These are phyloP conservation scores for Mirza zaza DNA, from an alignment of 2,113 vertebrate genomes.

Conservation along the genomic window DNA sequence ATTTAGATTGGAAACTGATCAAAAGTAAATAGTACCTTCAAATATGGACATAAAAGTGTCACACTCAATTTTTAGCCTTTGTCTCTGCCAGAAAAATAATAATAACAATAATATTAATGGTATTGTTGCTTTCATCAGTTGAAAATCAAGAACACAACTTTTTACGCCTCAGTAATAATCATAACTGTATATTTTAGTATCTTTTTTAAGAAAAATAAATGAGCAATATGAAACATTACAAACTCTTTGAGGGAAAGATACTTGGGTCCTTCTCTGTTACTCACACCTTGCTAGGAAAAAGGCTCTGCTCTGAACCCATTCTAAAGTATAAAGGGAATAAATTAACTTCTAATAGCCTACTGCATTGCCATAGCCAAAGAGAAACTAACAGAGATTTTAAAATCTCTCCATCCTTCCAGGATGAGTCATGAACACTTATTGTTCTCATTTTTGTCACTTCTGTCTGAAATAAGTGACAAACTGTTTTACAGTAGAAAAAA, in stretches of 20 bases:
- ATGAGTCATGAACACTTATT: background rate
- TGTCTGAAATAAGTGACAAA: background rate
- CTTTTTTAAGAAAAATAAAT: background rate
- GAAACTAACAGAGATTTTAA: background rate
- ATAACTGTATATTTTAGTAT: background rate
- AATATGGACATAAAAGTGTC: background rate
- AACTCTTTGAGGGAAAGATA: background rate
- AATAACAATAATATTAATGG: background rate
- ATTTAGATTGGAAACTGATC: background rate
- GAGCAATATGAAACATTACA: background rate
- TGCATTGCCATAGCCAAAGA: background rate
- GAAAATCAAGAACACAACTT: background rate
- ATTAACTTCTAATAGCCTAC: no score
- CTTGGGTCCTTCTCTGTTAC: background rate
- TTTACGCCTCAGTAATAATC: background rate
- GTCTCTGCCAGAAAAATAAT: background rate
- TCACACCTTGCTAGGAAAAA: fast-evolving
- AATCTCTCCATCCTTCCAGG: background rate
- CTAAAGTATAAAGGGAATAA: background rate
- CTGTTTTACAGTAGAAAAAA: background rate
- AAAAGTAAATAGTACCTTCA: background rate
- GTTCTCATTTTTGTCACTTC: background rate
- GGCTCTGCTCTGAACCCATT: background rate
- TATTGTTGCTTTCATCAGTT: background rate
- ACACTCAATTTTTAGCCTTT: background rate